These are phyloP conservation scores for Eclectus roratus DNA, from an alignment of 2,113 vertebrate species.

Conservation along the genomic window DNA sequence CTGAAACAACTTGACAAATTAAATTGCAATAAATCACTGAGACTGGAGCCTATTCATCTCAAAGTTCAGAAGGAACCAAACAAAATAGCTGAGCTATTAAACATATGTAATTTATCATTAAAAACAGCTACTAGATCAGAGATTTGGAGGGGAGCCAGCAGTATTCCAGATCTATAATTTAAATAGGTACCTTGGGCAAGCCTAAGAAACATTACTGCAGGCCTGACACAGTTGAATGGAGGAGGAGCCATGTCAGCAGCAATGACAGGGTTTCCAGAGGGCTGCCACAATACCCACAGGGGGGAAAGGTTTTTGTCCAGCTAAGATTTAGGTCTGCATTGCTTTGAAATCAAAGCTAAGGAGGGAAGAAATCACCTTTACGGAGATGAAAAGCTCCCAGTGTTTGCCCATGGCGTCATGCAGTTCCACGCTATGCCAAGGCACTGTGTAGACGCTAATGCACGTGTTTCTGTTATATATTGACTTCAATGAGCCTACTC, in stretches of 20 bases:
- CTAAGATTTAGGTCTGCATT: neutral
- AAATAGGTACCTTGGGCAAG: conserved; percentile 6
- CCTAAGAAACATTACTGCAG: neutral
- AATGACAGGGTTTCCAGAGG: neutral
- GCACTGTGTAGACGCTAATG: neutral
- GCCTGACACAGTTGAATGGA: neutral
- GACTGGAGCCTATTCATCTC: conserved; percentile 72
- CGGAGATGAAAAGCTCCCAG: neutral
- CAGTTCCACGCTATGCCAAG: neutral
- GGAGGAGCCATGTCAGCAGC: neutral
- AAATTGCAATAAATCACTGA: conserved; percentile 76
- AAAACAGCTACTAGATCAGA: conserved; percentile 64
- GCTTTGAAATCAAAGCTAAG: neutral
- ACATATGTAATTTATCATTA: conserved; percentile 72
- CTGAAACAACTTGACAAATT: conserved; percentile 73
- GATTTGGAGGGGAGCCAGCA: conserved; percentile 56
- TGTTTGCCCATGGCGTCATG: neutral
- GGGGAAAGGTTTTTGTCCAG: neutral
- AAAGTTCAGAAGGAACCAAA: conserved; percentile 74
- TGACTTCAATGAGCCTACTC: neutral
- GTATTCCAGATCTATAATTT: conserved; percentile 56
- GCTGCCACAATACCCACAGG: neutral
- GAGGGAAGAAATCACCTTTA: neutral
- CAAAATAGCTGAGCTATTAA: conserved; percentile 74
- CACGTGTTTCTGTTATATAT: neutral